These are phyloP conservation scores for Lemur catta DNA, from an alignment of 2,797 vertebrate genomes.

Conservation along the genomic window DNA sequence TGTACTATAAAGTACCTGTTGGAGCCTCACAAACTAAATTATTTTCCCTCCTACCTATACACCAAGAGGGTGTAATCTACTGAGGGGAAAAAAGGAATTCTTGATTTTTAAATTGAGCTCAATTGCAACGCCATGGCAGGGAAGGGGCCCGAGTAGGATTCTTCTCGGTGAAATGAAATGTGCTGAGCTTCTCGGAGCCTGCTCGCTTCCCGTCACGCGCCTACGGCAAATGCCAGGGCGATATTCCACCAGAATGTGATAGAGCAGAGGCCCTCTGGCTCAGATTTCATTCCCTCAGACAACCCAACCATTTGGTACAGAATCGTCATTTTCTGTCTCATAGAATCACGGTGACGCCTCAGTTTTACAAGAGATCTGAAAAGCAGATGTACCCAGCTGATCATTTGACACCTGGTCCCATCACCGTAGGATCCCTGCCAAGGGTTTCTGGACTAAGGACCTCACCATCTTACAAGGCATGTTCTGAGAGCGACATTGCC, in stretches of 20 bases:
- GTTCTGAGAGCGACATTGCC: neutral
- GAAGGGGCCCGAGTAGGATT: neutral
- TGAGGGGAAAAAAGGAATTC: conserved; percentile 28
- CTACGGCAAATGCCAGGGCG: neutral
- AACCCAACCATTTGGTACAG: neutral
- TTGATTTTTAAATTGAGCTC: conserved; percentile 68
- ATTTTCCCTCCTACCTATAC: conserved; percentile 48
- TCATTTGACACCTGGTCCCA: neutral
- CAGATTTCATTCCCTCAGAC: neutral
- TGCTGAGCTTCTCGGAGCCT: neutral
- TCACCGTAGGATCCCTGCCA: neutral
- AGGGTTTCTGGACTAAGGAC: neutral
- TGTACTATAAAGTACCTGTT: conserved; percentile 64
- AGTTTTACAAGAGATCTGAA: neutral
- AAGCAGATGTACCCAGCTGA: neutral
- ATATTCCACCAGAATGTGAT: fast-evolving
- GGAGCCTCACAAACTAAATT: conserved; percentile 27
- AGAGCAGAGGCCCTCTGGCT: neutral
- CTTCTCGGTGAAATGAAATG: neutral
- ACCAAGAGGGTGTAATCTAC: conserved; percentile 66
- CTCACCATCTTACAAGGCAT: neutral
- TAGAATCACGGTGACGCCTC: neutral
- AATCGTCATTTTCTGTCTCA: neutral
- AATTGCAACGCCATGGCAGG: conserved; percentile 46
- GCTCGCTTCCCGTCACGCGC: neutral